These are phyloP conservation scores for Chaetodon trifascialis DNA, from an alignment of 2,113 vertebrate genomes.

Conservation along the genomic window DNA sequence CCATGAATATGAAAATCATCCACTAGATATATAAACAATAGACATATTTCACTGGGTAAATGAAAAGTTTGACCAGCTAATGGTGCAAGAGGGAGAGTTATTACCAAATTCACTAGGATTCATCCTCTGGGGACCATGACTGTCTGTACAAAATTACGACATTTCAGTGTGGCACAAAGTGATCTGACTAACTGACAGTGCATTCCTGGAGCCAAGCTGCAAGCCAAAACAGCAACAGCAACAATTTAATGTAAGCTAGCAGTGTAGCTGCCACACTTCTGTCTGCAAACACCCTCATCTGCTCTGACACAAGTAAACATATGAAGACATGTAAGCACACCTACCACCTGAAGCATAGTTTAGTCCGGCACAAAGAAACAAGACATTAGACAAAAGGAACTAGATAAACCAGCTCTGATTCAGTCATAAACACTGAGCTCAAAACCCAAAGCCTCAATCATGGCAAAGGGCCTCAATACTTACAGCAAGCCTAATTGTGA, in stretches of 20 bases:
- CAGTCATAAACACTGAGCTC: conserved; percentile 9
- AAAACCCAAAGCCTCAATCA: conserved; percentile 33
- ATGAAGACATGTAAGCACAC: conserved; percentile 27
- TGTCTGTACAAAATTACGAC: neutral
- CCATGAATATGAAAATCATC: neutral
- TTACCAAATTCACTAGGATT: neutral
- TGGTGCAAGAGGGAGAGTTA: neutral
- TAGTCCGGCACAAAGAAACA: conserved; percentile 10
- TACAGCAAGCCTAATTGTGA: conserved; percentile 55
- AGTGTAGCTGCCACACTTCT: neutral
- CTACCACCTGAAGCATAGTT: conserved; percentile 17
- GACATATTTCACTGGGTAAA: neutral
- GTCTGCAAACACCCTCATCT: conserved; percentile 10
- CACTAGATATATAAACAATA: no score
- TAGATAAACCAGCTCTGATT: conserved; percentile 41
- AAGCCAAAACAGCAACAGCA: neutral
- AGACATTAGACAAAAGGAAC: conserved; percentile 26
- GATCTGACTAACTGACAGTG: neutral
- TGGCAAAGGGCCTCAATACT: conserved; percentile 31
- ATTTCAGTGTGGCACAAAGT: neutral
- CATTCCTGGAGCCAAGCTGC: no score
- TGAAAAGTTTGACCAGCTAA: neutral
- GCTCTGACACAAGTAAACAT: conserved; percentile 9
- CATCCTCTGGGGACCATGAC: neutral
- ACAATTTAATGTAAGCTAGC: neutral